These are phyloP conservation scores for Coregonus suidteri DNA, from an alignment of 2,797 vertebrate species.

Conservation along the genomic window DNA sequence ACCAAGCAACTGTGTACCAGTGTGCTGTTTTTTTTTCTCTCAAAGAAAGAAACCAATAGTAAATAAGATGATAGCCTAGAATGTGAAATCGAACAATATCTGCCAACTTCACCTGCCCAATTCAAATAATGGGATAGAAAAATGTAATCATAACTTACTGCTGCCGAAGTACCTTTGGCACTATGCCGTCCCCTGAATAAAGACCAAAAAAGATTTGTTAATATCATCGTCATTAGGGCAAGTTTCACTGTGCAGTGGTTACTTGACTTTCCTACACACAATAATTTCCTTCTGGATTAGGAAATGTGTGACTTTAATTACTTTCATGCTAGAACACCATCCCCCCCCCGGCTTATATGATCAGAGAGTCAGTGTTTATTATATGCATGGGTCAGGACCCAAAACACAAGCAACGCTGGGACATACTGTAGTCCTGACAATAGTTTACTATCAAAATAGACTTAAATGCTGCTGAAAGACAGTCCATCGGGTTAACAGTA, in stretches of 20 bases:
- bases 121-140: background rate
- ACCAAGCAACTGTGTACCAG: background rate
- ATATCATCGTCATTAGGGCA: background rate
- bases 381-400: background rate
- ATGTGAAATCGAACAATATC: background rate
- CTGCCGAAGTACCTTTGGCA: slow-evolving; percentile 88
- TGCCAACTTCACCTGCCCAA: background rate
- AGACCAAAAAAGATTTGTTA: slow-evolving; percentile 45
- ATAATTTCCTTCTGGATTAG: background rate
- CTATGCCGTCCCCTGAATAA: slow-evolving; percentile 89
- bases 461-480: background rate
- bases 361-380: too few species aligned
- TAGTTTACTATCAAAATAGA: too few species aligned
- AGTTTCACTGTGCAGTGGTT: background rate
- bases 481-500: slow-evolving; percentile 13
- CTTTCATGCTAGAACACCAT: too few species aligned
- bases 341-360: too few species aligned
- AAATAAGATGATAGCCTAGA: background rate
- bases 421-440: background rate
- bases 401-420: background rate
- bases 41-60: background rate
- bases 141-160: slow-evolving; percentile 79
- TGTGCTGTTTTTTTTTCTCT: background rate
- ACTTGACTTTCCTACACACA: background rate
- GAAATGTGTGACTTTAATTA: background rate